phyloP scores from a whole-genome alignment of 2,888 invertebrate genomes.

The Formica aserva region DNA sequence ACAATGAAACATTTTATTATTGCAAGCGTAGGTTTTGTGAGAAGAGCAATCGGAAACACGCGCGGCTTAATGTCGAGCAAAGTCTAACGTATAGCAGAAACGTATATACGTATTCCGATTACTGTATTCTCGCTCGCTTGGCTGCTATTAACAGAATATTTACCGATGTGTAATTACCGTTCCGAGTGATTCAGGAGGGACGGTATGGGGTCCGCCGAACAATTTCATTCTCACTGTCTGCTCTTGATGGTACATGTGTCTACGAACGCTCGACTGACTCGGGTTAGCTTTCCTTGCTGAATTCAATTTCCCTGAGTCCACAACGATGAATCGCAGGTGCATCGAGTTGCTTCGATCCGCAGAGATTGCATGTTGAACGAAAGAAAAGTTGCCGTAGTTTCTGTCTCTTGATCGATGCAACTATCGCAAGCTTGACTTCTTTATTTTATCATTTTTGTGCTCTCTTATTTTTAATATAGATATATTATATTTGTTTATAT shows the following conservation, averaged over 20 bases:
- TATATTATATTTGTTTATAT: neutral
- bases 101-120: constrained; percentile 38
- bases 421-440: constrained; percentile 1
- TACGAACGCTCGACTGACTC: constrained; percentile 53
- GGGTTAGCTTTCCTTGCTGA: constrained; percentile 57
- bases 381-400: constrained; percentile 33
- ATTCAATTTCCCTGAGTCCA: constrained; percentile 67
- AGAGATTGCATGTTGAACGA: constrained; percentile 42
- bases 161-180: constrained; percentile 64
- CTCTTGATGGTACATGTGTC: constrained; percentile 37
- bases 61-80: neutral
- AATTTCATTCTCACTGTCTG: constrained; percentile 49
- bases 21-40: neutral
- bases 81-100: neutral
- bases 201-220: constrained; percentile 46
- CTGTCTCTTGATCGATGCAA: constrained; percentile 5
- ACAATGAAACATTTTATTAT: no score
- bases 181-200: constrained; percentile 37
- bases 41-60: neutral
- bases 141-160: constrained; percentile 53
- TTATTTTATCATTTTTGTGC: neutral
- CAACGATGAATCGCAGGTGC: constrained; percentile 55
- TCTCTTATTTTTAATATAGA: neutral
- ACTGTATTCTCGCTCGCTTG: constrained; percentile 33
- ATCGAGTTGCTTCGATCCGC: constrained; percentile 47